Conservation (phyloP, 2,888 invertebrate genomes). For the Ephialtes manifestator region DNA sequence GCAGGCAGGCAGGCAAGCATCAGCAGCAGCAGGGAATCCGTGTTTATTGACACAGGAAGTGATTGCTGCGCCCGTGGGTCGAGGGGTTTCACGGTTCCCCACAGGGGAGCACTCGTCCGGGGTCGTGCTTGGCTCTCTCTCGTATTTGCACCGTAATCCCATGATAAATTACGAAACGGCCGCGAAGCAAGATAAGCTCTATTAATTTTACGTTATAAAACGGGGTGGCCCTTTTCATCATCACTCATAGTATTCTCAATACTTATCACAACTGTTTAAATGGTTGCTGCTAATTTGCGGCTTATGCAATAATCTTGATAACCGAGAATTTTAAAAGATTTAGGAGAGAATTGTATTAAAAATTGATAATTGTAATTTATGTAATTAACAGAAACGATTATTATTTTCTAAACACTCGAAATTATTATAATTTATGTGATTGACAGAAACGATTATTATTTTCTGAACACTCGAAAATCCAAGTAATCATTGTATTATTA, state of each 20-base stretch:
- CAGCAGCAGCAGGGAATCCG: slow-evolving; percentile 74
- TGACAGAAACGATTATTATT: not conserved
- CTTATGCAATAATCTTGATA: not conserved
- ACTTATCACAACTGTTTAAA: slow-evolving; percentile 11
- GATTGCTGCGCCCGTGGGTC: slow-evolving; percentile 80
- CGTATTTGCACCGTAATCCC: slow-evolving; percentile 85
- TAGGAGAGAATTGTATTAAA: too few species aligned
- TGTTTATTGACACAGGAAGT: slow-evolving; percentile 85
- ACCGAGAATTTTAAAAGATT: not conserved
- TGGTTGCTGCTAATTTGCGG: not conserved
- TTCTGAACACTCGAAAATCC: not conserved
- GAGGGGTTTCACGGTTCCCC: slow-evolving; percentile 69
- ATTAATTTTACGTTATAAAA: slow-evolving; percentile 85
- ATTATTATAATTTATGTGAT: too few species aligned
- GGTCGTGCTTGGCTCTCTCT: slow-evolving; percentile 46
- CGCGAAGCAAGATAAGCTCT: slow-evolving; percentile 82
- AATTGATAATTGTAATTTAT: not conserved
- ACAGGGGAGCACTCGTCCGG: slow-evolving; percentile 68
- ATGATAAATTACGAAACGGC: slow-evolving; percentile 84
- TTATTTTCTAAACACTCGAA: not conserved
- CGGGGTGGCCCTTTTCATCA: slow-evolving; percentile 29
- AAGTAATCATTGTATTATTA: not conserved
- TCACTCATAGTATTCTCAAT: slow-evolving; percentile 21
- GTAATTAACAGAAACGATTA: not conserved
- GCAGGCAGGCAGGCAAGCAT: slow-evolving; percentile 33